These are phyloP conservation scores for Yasuhikotakia modesta DNA, from an alignment of 2,797 vertebrate species.

Conservation along the genomic window DNA sequence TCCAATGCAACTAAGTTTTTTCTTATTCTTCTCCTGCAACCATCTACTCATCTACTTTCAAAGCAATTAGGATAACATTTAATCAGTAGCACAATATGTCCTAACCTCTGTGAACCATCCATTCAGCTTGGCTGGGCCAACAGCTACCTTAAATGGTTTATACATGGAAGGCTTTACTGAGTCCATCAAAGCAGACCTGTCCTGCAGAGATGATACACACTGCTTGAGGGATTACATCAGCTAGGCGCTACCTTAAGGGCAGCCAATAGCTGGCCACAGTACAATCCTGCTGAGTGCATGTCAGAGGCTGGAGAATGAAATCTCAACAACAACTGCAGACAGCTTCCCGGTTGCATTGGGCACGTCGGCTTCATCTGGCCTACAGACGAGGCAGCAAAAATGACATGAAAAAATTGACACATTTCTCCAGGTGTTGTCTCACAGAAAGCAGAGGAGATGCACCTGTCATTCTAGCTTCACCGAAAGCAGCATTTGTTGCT, in stretches of 20 bases:
- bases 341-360: constrained; percentile 17
- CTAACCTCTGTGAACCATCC: not conserved
- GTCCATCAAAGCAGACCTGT: not conserved
- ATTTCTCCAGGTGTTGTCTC: constrained; percentile 1
- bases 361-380: constrained; percentile 1
- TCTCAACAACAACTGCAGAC: constrained; percentile 8
- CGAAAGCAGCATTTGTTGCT: not conserved
- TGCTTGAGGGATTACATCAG: constrained; percentile 43
- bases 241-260: constrained; percentile 23
- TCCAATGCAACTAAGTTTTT: not conserved
- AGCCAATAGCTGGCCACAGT: constrained; percentile 20
- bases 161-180: constrained; percentile 20
- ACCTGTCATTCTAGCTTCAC: constrained; percentile 3
- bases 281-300: constrained; percentile 26
- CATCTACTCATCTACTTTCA: not conserved
- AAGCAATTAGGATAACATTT: not conserved
- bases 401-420: constrained; percentile 3
- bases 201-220: constrained; percentile 20
- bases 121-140: not conserved
- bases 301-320: constrained; percentile 11
- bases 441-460: not conserved
- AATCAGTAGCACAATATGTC: not conserved
- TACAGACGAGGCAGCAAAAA: not conserved
- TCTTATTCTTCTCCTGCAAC: not conserved
- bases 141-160: constrained; percentile 24